Base-by-base conservation (phyloP, 2,797 vertebrate species). In the Alcedo quadribrachys region DNA sequence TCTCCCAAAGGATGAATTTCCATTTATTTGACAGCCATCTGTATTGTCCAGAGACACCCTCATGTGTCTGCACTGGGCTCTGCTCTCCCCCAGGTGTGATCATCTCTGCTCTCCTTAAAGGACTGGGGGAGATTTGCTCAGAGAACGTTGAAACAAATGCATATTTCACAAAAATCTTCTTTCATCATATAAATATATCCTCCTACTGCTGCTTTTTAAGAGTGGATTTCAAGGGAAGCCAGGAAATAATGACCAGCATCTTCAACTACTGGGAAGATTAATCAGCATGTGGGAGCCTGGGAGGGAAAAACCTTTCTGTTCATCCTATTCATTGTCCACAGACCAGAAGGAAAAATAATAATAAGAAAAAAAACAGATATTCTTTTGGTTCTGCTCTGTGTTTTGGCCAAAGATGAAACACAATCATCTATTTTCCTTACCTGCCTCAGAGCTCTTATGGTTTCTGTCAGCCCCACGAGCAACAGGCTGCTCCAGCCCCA, bases 191-290 rank as follows among this genome's bases (percentile, higher is more conserved):
- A 62, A 89, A 86, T 67, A 69, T 7, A 28, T 43, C 53, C 53
- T 69, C 5, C 85, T 50, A 54, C 62, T 48, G 35, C 78, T 70
- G 63, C 58, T 80, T 66, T 75, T 40, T 58, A 33, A 58, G 61
- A 54, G 60, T 18, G 24, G 61, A 71, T 86, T 89, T 92, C 69
- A 76, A 92, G 74, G 65, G 73, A 57, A 79, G 78, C 33, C 65
- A 60, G 79, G 61, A 87, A 86, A 68, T 67, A 86, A 58, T 15
- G 55, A 67, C 82, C 82, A 80, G 45, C 61, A 30, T 67, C 74
- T 67, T 86, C 79, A 81, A 81, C 54, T 19, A 11, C 78, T 57
- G 73, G 37, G 43, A 53, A 79, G 58, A 94, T 82, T 62, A 79
- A 58, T 69, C 68, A 66, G 68, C 15, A 2, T 66, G 70, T 51